Conservation (phyloP, 2,113 vertebrate genomes). For the Arizona elegans region DNA sequence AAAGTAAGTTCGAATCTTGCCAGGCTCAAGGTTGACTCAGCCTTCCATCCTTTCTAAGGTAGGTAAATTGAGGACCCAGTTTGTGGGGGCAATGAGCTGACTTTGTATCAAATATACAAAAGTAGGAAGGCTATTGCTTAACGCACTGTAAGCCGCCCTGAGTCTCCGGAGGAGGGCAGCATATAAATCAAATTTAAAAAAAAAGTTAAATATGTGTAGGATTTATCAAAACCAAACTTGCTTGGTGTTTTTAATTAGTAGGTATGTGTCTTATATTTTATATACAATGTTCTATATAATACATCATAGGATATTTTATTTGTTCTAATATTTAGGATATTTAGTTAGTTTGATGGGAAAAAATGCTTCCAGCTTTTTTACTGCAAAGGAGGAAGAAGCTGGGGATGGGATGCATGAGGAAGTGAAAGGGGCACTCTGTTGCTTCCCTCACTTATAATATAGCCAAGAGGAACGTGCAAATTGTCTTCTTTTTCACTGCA, state of each 20-base stretch:
- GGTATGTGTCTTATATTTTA: background rate
- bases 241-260: background rate
- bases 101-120: too few species aligned
- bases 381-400: background rate
- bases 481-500: background rate
- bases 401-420: background rate
- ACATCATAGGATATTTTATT: background rate
- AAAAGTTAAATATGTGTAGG: background rate
- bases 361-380: background rate
- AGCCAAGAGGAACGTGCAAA: background rate
- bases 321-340: too few species aligned
- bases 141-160: too few species aligned
- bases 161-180: too few species aligned
- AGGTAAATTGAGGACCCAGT: too few species aligned
- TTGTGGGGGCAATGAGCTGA: too few species aligned
- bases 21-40: too few species aligned
- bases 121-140: too few species aligned
- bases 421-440: background rate
- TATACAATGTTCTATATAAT: background rate
- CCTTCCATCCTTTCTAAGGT: too few species aligned
- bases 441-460: background rate
- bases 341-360: background rate
- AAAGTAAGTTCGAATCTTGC: too few species aligned
- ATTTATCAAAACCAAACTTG: background rate
- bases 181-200: too few species aligned